Conservation (phyloP, 2,888 invertebrate species). For the Lutraria lutraria region DNA sequence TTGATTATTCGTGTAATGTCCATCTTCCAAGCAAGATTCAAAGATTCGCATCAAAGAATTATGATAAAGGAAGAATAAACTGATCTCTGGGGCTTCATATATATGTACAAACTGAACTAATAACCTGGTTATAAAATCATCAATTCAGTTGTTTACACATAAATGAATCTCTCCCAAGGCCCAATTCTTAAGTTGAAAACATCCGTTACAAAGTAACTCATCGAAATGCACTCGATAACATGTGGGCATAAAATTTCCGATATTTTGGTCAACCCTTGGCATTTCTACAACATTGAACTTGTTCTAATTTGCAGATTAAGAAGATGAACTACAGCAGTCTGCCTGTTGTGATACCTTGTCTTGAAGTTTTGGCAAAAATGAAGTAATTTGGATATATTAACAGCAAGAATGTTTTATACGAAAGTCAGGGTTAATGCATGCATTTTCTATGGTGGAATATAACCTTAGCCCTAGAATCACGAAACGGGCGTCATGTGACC, state of each 20-base stretch:
- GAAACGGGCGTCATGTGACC: background rate
- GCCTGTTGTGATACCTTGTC: background rate
- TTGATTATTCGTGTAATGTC: conserved; percentile 20
- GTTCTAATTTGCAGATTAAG: background rate
- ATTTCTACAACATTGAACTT: background rate
- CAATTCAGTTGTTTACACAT: background rate
- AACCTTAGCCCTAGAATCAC: background rate
- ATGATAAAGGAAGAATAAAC: background rate
- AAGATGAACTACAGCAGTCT: background rate
- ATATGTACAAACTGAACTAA: background rate
- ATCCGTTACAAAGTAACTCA: background rate
- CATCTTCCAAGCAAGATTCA: conserved; percentile 8
- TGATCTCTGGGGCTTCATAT: background rate
- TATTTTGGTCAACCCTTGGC: background rate
- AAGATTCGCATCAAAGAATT: background rate
- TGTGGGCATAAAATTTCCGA: background rate
- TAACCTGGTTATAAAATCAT: background rate
- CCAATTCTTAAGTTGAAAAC: background rate
- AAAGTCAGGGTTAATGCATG: background rate
- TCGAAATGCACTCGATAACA: background rate
- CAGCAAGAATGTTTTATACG: too few relatives aligned
- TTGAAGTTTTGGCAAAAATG: too few relatives aligned
- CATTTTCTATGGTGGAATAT: background rate
- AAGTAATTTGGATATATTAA: too few relatives aligned
- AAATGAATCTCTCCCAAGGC: background rate